Evolutionary conservation across 2,888 invertebrate species (phyloP).

Genomic region (Gari tellinella): DNA sequence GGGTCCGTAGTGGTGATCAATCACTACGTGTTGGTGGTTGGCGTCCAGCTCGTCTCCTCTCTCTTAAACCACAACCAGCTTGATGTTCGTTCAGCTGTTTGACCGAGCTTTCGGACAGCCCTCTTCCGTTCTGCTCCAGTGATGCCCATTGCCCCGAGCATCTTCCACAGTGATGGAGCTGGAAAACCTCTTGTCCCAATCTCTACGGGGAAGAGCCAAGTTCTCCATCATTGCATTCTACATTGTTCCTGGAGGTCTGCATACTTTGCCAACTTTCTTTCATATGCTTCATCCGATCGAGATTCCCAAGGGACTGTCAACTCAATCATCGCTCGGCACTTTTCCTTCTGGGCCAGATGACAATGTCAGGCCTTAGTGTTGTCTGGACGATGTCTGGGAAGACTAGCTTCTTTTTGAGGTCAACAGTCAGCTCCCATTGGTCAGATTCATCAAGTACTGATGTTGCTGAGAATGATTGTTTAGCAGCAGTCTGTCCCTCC

Average conservation of each 20-base stretch:
- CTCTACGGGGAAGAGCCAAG: too few relatives aligned
- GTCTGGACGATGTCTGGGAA: slow-evolving; percentile 7
- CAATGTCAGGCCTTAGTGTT: not conserved
- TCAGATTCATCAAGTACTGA: not conserved
- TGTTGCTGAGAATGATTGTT: not conserved
- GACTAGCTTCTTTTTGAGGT: not conserved
- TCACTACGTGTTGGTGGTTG: too few relatives aligned
- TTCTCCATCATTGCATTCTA: too few relatives aligned
- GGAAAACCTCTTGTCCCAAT: too few relatives aligned
- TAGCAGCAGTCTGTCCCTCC: not conserved
- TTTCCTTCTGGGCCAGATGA: not conserved
- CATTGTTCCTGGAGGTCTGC: not conserved
- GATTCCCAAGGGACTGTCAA: not conserved
- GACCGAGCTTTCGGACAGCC: too few relatives aligned
- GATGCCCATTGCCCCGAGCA: too few relatives aligned
- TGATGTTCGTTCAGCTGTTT: too few relatives aligned
- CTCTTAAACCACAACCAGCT: too few relatives aligned
- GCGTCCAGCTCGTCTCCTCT: too few relatives aligned
- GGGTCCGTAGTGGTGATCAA: too few relatives aligned
- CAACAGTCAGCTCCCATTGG: not conserved
- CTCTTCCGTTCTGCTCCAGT: too few relatives aligned
- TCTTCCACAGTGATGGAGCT: too few relatives aligned
- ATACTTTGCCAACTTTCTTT: not conserved
- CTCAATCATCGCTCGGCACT: not conserved
- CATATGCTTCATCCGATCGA: not conserved